Base-by-base conservation (phyloP, 2,888 invertebrate species). In the Stegophylla sp. region DNA sequence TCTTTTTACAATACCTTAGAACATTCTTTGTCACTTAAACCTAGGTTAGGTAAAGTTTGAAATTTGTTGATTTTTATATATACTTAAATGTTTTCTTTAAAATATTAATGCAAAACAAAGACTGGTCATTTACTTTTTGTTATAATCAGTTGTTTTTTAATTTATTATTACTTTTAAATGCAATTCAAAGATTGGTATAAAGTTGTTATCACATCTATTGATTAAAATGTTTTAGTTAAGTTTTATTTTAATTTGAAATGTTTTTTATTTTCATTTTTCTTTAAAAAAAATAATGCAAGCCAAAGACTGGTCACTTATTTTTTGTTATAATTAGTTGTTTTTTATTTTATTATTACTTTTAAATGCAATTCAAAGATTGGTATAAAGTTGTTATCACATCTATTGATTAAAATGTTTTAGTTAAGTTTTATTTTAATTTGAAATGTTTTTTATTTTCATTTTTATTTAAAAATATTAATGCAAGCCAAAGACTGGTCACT, bases 341-440 rank as follows among this genome's bases (percentile, higher is more conserved):
- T 56, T 56, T 23, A 15, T 56, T 23, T 56, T 56, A 56, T 56
- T 56, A 56, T 56, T 56, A 56, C 56, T 56, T 56, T 56, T 56
- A 56, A 56, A 56, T 56, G 12, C 12, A 56, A 56, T 23, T 15
- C 23, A 23, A 56, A 56, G 56, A 56, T 12, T 56, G 15, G 56
- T 56, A 43, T 7, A 45, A 45, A 45, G 45, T 45, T 45, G 45
- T 45, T 45, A 12, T 45, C 12, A 45, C 45, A 45, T 45, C 7
- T 45, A 9, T 12, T 45, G 12, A 12, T 45, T 45, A 45, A 45
- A 34, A 34, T 34, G 34, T 34, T 34, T 34, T 34, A 34, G 7
- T 34, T 34, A 34, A 45, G 45, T 45, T 45, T 9, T 45, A 12
- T 9, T 45, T 9, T 10, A 15, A 56, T 56, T 56, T 23, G 13